Base-by-base conservation (phyloP, 2,797 vertebrate genomes). In the Propithecus deckenii region DNA sequence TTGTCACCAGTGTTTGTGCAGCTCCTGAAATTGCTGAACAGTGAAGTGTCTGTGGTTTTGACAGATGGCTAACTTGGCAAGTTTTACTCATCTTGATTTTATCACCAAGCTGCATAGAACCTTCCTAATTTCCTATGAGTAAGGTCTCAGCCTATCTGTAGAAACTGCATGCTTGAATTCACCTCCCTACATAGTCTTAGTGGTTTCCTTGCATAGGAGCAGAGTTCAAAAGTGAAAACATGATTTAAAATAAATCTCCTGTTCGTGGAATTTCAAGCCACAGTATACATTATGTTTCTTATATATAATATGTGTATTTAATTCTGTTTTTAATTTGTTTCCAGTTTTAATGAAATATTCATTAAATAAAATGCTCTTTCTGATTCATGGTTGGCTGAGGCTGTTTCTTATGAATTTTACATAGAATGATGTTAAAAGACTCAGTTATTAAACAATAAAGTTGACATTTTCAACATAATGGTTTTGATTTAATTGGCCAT, bases 31-130 rank as follows among this genome's bases (percentile, higher is more conserved):
- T 79, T 98, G 97, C 98, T 98, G 97, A 98, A 96, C 98, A 95
- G 93, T 94, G 78, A 80, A 93, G 75, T 1, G 0, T 96, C 90
- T 98, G 97, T 97, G 98, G 97, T 99, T 98, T 98, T 98, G 97
- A 98, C 98, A 98, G 98, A 98, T 98, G 97, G 98, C 94, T 98
- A 95, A 98, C 98, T 98, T 98, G 97, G 97, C 98, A 98, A 95
- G 75, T 97, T 97, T 98, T 89, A 96, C 85, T 50, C 95, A 80
- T 97, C 97, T 97, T 94, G 76, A 75, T 98, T 98, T 97, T 98
- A 91, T 97, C 98, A 98, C 98, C 97, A 97, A 89, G 95, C 96
- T 97, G 35, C 65, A 52, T 97, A 97, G 97, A 97, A 48, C 97
- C 97, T 98, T 97, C 97, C 74, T 96, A 97, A 95, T 98, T 98